phyloP scores from a whole-genome alignment of 2,797 vertebrate species.

The Trachurus trachurus region DNA sequence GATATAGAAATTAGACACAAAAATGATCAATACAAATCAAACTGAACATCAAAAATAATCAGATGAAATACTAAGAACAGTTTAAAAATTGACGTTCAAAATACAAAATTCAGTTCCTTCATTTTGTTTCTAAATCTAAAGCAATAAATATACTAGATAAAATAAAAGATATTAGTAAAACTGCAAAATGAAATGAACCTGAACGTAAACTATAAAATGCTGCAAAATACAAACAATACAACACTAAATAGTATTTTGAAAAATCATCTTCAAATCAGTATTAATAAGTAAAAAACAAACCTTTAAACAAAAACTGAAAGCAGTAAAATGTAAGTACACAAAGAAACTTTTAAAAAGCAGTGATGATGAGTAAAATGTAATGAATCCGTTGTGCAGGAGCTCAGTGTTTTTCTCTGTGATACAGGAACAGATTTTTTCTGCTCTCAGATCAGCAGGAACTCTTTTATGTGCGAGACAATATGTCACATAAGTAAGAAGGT shows the following conservation, averaged over 20 bases:
- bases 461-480: constrained; percentile 66
- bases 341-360: neutral
- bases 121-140: neutral
- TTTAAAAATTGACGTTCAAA: too few species aligned
- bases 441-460: constrained; percentile 33
- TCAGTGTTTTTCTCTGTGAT: neutral
- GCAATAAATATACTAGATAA: neutral
- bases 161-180: neutral
- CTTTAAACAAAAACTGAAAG: neutral
- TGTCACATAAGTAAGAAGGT: constrained; percentile 39
- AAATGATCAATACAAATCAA: too few species aligned
- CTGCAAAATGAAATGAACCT: too few species aligned
- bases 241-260: neutral
- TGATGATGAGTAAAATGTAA: neutral
- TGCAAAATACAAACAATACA: neutral
- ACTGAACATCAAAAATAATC: too few species aligned
- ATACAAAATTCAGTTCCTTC: too few species aligned
- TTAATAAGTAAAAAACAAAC: neutral
- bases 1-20: too few species aligned
- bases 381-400: neutral
- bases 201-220: neutral
- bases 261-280: neutral
- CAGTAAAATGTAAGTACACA: neutral
- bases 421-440: constrained; percentile 24
- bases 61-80: too few species aligned